Evolutionary conservation across 37 sponge, comb jelly and placozoan species (phyloP), one percentile per base, ranked within the genome.

Genomic region (Oopsacas minuta): DNA sequence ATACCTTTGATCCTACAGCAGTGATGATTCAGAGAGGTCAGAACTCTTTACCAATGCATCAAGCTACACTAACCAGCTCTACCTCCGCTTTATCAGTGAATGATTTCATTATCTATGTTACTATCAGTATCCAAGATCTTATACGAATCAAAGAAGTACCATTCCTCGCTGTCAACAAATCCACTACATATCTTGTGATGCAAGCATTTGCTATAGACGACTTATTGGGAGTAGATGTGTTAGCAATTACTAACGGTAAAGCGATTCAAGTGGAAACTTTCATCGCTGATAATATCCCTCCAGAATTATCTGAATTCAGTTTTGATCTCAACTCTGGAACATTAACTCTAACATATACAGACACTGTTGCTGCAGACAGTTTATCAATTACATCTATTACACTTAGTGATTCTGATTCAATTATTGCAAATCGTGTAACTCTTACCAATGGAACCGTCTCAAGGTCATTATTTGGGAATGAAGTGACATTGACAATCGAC

Each of bases 121-220:
- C 87, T 39, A 46, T 95, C 3, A 88, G 91, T 34, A 37, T 86
- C 10, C 84, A 81, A 23, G 96, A 95, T 86, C 89, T 85, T 28
- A 83, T 95, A 1, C 75, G 84, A 36, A 82, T 95, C n/a, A 53
- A 91, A 52, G 91, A 91, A 42, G 90, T 87, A 22, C 86, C 75
- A 1, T 86, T 38, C 23, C 82, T 95, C 10, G 96, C 93, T 23
- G 86, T 87, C 3, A 36, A 34, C 15, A 34, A 12, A 22, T 42
- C 37, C 3, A 95, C 83, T 34, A 88, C 91, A 0, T 95, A 85
- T 52, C 85, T 95, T 28, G 90, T 90, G 17, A 88, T 95, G 86
- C 96, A 95, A 49, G 96, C 96, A 0, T 92, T 86, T 88, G 96
- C 87, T 7, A 88, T 95, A 85, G 96, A 95, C 88, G 93, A 95